Evolutionary conservation across 2,888 invertebrate species (phyloP), one percentile per base, ranked within the genome.

Genomic region (Drosophila quinaria): DNA sequence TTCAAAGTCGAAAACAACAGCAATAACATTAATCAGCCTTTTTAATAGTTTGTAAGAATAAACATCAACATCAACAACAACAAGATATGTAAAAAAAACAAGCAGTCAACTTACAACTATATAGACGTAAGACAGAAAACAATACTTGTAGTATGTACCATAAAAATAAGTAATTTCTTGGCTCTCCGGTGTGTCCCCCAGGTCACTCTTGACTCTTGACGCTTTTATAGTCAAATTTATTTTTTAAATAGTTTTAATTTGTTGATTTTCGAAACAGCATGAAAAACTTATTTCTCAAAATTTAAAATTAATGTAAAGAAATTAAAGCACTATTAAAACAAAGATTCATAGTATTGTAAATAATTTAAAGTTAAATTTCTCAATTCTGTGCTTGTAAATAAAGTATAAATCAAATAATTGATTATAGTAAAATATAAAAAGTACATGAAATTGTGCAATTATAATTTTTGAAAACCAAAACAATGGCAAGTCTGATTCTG

Each of bases 1-100:
- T 56, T 52, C 46, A 59, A 59, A 80, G 61, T 59, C 35, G 51
- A 52, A 55, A 79, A 62, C 35, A 68, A 58, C 22, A 46, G 10
- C 46, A 51, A 68, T 22, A 51, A 60, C 39, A 79, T 67, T 37
- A 50, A 62, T 59, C 67, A 54, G 37, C 49, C 49, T 29, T 29
- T 17, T 35, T 13, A 33, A 47, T 33, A 49, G 49, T 46, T 29
- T 15, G 39, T 52, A 52, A 60, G 39, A 50, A 46, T 11, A 25
- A 15, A 44, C 22, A 44, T 6, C 44, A 44, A 44, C 15, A 47
- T 29, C 47, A 15, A 3, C 3, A 47, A 17, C 15, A 25, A 39
- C n/a, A 33, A 33, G 10, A 50, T 47, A 42, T 46, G 25, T 31
- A 31, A 8, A n/a, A 19, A 11, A 55, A 17, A 25, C 25, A 44